A percentile compares a stretch with the other conserved stretches of the same genome.
Conservation (phyloP, 2,113 vertebrate genomes). For the Rhinogobius similis region DNA sequence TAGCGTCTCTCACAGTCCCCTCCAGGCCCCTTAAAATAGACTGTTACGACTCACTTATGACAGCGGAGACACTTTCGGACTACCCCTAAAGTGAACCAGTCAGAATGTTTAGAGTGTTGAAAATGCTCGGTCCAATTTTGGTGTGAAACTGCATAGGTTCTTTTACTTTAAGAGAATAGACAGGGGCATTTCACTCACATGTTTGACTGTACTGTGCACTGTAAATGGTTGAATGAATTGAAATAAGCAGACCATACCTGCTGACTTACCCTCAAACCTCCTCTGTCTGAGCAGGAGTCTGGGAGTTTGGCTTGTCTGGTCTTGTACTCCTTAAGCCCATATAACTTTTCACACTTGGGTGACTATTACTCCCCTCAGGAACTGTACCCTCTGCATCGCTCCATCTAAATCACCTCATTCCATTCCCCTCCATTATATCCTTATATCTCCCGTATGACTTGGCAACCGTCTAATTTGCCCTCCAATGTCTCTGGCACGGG, state of each 20-base stretch:
- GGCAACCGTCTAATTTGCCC: slow-evolving; percentile 47
- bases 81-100: no score
- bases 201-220: slow-evolving; percentile 5
- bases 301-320: slow-evolving; percentile 44
- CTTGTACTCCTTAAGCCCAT: slow-evolving; percentile 51
- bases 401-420: slow-evolving; percentile 60
- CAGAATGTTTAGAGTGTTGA: no score
- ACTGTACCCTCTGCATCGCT: slow-evolving; percentile 50
- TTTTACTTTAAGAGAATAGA: neutral
- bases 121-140: neutral
- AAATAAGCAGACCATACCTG: slow-evolving; percentile 33
- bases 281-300: slow-evolving; percentile 34
- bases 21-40: no score
- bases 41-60: no score
- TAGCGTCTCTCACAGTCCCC: no score
- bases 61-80: no score
- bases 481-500: slow-evolving; percentile 42
- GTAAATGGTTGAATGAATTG: slow-evolving; percentile 17
- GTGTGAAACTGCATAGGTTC: neutral
- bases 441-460: slow-evolving; percentile 53
- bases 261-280: slow-evolving; percentile 37
- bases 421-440: slow-evolving; percentile 62
- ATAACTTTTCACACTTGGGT: slow-evolving; percentile 48
- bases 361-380: slow-evolving; percentile 30
- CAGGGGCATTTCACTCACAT: neutral